Evolutionary conservation across 2,888 invertebrate species (phyloP).

Genomic region (Orthosia incerta): DNA sequence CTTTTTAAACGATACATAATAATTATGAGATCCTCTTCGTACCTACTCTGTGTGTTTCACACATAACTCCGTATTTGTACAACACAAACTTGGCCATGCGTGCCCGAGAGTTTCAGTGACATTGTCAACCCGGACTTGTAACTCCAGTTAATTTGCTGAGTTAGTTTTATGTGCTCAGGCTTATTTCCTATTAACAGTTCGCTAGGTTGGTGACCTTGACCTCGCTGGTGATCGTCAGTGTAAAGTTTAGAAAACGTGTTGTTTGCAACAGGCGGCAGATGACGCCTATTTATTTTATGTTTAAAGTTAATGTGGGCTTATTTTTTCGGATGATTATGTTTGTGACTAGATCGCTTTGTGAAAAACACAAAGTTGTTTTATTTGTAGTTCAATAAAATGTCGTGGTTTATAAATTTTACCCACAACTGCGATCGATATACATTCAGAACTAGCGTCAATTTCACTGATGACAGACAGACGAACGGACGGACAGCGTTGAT

Average conservation of each 20-base stretch:
- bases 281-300: slow-evolving; percentile 36
- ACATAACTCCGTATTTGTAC: not conserved
- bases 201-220: slow-evolving; percentile 33
- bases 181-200: slow-evolving; percentile 22
- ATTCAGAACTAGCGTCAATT: not conserved
- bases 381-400: not conserved
- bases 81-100: not conserved
- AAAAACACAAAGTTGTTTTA: not conserved
- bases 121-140: slow-evolving; percentile 34
- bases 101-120: slow-evolving; percentile 12
- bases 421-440: too few relatives aligned
- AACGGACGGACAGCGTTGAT: too few relatives aligned
- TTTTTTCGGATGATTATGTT: slow-evolving; percentile 25
- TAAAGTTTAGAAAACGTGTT: slow-evolving; percentile 16
- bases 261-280: slow-evolving; percentile 18
- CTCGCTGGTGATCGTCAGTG: not conserved
- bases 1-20: not conserved
- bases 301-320: slow-evolving; percentile 17
- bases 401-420: not conserved
- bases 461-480: too few relatives aligned
- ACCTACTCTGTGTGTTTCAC: not conserved
- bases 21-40: too few relatives aligned
- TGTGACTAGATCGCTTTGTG: not conserved
- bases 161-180: slow-evolving; percentile 19
- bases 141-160: slow-evolving; percentile 39